phyloP scores from a whole-genome alignment of 2,797 vertebrate genomes.

The Coluber constrictor region DNA sequence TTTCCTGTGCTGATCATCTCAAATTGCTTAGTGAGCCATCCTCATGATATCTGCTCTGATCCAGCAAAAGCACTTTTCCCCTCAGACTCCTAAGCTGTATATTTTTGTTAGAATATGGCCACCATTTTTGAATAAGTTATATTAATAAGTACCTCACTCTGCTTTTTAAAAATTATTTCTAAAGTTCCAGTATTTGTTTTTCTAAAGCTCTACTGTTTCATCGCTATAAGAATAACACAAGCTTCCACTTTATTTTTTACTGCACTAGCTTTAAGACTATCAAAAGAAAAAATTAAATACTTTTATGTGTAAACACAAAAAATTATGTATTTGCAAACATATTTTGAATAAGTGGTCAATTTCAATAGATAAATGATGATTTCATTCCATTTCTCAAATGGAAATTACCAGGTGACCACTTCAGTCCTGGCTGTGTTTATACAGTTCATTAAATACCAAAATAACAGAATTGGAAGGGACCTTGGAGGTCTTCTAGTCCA shows the following conservation, averaged over 20 bases:
- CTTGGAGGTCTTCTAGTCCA: neutral
- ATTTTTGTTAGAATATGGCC: slow-evolving; percentile 6
- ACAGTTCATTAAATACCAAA: neutral
- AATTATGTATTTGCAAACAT: too few species aligned
- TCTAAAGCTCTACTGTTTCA: slow-evolving; percentile 43
- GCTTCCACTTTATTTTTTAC: neutral
- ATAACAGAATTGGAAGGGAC: neutral
- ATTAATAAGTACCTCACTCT: slow-evolving; percentile 3
- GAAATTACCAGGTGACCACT: neutral
- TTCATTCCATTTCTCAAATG: neutral
- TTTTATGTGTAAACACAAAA: neutral
- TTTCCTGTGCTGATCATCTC: neutral
- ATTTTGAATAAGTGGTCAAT: neutral
- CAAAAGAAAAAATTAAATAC: neutral
- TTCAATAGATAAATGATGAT: neutral
- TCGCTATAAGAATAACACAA: slow-evolving; percentile 39
- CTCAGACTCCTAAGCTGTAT: neutral
- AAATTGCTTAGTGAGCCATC: neutral
- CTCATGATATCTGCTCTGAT: neutral
- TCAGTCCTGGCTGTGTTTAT: neutral
- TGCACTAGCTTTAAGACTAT: neutral
- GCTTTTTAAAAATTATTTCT: neutral
- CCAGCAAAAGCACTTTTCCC: neutral
- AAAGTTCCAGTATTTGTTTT: neutral
- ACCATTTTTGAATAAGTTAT: slow-evolving; percentile 1